Base-by-base conservation (phyloP, 2,888 invertebrate species). In the Cataglyphis altisquamis region DNA sequence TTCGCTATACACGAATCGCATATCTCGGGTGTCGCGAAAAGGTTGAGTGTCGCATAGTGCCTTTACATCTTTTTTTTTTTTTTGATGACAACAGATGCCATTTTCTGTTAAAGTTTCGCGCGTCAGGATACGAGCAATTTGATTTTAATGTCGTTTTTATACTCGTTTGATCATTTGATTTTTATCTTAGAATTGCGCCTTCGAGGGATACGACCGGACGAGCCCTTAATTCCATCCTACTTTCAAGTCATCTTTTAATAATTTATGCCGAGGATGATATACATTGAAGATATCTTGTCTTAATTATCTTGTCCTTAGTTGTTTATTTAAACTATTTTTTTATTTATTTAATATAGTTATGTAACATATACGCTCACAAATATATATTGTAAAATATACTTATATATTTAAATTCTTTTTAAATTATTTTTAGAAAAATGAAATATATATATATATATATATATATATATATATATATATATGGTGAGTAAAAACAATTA, bases 81-180 rank as follows among this genome's bases (percentile, higher is more conserved):
- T 87, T 83, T 86, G 81, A 86, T 82, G 89, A 86, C 82, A 68
- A 83, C 84, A 57, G 21, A 60, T 21, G 32, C 39, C n/a, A 15
- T 32, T 12, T 78, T 74, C 84, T 86, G 86, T 88, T 88, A 81
- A 85, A 87, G 85, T 89, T 86, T 83, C 77, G 74, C 86, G 80
- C 78, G 68, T 78, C 55, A 80, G 81, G 84, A 88, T 90, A 88
- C 88, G 88, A 89, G 90, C 88, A 88, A 91, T 90, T 91, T 83
- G 90, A 91, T 87, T 91, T 91, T 90, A 90, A 91, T 89, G 91
- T 86, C 81, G 57, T 80, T 87, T 86, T 86, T 84, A 87, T 83
- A 60, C 83, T 70, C 67, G 68, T 39, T 55, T 36, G 66, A 36
- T 55, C 48, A 36, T 72, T 29, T 41, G 39, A 70, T 74, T 70